A percentile compares a stretch with the other conserved stretches of the same genome.
phyloP scores from a whole-genome alignment of 2,797 vertebrate genomes.

The Cuculus canorus region DNA sequence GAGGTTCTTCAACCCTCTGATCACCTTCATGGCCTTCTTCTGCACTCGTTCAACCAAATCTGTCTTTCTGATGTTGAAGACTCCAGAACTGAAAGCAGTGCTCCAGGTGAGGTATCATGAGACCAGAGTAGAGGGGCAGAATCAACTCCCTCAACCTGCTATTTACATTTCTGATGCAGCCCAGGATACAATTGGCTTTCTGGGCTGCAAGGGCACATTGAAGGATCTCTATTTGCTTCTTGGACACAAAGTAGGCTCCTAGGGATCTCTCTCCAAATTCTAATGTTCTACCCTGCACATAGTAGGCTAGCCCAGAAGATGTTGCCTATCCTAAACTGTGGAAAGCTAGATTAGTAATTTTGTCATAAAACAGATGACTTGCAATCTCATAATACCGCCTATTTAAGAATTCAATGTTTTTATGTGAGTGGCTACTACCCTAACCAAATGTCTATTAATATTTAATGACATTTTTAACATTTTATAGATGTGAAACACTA shows the following conservation, averaged over 20 bases:
- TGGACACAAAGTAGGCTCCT: not conserved
- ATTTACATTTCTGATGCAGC: no score
- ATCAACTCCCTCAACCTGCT: no score
- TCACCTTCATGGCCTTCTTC: no score
- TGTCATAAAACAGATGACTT: not conserved
- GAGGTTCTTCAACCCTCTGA: no score
- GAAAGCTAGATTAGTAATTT: not conserved
- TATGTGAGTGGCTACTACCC: not conserved
- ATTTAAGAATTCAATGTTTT: not conserved
- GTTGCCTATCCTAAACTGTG: not conserved
- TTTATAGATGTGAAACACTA: not conserved
- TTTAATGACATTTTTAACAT: not conserved
- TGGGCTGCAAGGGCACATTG: no score
- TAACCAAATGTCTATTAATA: not conserved
- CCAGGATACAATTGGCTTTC: no score
- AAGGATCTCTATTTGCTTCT: not conserved
- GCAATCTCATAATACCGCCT: not conserved
- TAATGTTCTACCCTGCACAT: not conserved
- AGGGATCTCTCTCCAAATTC: not conserved
- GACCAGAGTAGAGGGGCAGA: no score
- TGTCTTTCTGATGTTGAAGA: no score
- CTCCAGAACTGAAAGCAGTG: no score
- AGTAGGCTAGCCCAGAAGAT: not conserved
- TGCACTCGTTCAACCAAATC: no score
- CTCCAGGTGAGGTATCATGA: no score